Evolutionary conservation across 2,888 invertebrate genomes (phyloP).

Genomic region (Heliconius sara): DNA sequence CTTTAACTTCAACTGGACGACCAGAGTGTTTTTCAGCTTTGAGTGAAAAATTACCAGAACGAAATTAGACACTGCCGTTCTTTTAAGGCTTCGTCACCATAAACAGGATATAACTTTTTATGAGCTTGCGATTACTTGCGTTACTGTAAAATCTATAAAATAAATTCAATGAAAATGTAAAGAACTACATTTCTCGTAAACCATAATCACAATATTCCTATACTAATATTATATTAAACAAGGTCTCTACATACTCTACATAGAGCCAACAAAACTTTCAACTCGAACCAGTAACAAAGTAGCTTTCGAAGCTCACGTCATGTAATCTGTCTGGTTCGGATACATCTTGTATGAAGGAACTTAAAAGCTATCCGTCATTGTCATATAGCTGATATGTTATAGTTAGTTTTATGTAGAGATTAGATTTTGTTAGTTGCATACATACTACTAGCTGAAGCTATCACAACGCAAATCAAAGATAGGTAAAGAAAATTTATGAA

Average conservation of each 20-base stretch:
- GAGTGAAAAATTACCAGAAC: too few species aligned
- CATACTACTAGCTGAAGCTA: neutral
- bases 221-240: constrained; percentile 2
- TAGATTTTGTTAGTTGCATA: neutral
- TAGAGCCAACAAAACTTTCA: constrained; percentile 10
- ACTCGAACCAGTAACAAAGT: constrained; percentile 19
- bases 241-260: neutral
- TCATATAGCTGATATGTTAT: constrained; percentile 1
- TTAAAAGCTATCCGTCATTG: constrained; percentile 33
- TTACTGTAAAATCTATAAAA: too few species aligned
- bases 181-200: too few species aligned
- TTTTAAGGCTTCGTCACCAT: too few species aligned
- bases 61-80: too few species aligned
- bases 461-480: too few species aligned
- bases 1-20: too few species aligned
- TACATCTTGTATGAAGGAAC: constrained; percentile 26
- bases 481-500: too few species aligned
- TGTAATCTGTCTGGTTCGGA: constrained; percentile 33
- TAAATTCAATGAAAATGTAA: too few species aligned
- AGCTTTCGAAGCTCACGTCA: constrained; percentile 21
- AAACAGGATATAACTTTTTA: too few species aligned
- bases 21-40: too few species aligned
- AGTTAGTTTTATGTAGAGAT: constrained; percentile 3
- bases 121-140: too few species aligned
- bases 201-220: neutral